Evolutionary conservation across 2,888 invertebrate species (phyloP), one percentile per base, ranked within the genome.

Genomic region (Eupithecia insigniata): DNA sequence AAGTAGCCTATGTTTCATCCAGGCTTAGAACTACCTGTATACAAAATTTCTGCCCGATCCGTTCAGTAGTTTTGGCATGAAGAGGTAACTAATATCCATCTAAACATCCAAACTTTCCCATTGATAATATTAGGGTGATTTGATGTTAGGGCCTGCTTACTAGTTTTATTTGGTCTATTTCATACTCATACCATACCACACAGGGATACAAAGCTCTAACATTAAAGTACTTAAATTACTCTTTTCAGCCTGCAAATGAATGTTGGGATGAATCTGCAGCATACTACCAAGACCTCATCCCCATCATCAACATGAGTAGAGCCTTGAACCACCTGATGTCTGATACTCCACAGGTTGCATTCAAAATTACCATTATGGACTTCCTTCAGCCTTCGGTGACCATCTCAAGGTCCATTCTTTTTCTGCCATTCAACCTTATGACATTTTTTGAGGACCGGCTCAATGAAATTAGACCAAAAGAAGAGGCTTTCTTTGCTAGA

Each of bases 201-300:
- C 8, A 32, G 0, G 8, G 16, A 0, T n/a, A 22, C 46, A 51
- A 51, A 22, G 22, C 46, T 51, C 12, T 1, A 14, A 5, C 12
- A 55, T 22, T 51, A 46, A n/a, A 46, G 2, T 46, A n/a, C 10
- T 51, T 26, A 1, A 12, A 26, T 55, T 26, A 51, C n/a, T 26
- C 12, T 60, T 84, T 84, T 2, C 82, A 91, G 91, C 83, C 86
- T 12, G 87, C 89, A 1, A 89, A 91, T 76, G 89, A 90, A 66
- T 80, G 74, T 2, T 78, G 83, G 4, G 92, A 89, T 32, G 90
- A 91, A n/a, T 89, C 91, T 69, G 82, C 84, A 0, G 66, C 78
- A 0, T 93, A 92, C 80, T 94, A 93, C 78, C 84, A 88, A 84
- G 93, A 94, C 71, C 80, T 94, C 0, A 72, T 93, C 0, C 92